Conservation (phyloP, 2,797 vertebrate genomes). For the Bradypodion pumilum region DNA sequence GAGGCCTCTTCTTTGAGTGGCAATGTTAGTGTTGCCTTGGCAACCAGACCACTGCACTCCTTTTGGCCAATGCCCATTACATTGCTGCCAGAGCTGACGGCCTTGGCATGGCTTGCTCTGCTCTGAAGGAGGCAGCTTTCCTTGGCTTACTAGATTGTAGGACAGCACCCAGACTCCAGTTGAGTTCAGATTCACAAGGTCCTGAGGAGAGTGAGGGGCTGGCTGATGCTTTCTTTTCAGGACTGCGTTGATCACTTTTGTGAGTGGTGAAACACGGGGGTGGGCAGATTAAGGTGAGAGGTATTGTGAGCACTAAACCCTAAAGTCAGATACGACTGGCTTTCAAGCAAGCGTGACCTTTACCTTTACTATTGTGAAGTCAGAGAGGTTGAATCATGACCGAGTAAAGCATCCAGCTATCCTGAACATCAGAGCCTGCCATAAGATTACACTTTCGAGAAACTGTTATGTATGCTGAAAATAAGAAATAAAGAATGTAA, state of each 20-base stretch:
- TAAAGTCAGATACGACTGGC: too few species aligned
- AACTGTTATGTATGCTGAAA: not conserved
- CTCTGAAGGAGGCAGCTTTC: not conserved
- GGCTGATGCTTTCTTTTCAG: too few species aligned
- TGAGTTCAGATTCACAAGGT: not conserved
- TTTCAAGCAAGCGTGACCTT: too few species aligned
- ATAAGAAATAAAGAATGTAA: not conserved
- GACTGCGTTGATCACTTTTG: too few species aligned
- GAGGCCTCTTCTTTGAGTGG: not conserved
- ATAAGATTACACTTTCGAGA: not conserved
- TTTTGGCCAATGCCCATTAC: constrained; percentile 9
- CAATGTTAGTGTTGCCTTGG: not conserved
- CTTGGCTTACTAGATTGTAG: not conserved
- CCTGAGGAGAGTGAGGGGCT: not conserved
- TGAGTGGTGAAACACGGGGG: not conserved
- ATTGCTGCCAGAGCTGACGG: not conserved
- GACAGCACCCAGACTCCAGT: not conserved
- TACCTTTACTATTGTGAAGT: too few species aligned
- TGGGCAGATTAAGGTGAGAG: too few species aligned
- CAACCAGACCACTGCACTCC: constrained; percentile 2
- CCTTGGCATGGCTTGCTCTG: not conserved
- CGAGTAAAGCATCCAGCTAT: not conserved
- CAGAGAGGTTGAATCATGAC: not conserved
- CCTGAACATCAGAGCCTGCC: not conserved
- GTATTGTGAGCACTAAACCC: too few species aligned